These are phyloP conservation scores for Drosophila subpulchrella DNA, from an alignment of 1,140 invertebrate genomes.

Conservation along the genomic window DNA sequence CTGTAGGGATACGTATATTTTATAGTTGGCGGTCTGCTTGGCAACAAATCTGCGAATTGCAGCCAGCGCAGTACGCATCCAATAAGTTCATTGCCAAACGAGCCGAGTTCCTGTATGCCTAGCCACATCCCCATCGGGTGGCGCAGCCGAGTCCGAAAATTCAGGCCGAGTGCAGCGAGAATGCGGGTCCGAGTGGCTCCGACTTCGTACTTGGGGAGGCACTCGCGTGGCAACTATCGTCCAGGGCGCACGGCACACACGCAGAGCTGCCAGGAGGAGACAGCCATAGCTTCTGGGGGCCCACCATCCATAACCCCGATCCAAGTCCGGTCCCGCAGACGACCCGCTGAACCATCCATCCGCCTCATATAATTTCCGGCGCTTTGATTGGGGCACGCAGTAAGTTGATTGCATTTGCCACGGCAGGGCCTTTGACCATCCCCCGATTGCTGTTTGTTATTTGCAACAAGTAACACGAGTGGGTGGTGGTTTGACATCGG, in stretches of 20 bases:
- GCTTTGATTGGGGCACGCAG: conserved; percentile 19
- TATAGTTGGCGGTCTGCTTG: conserved; percentile 3
- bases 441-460: not conserved
- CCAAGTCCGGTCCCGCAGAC: not conserved
- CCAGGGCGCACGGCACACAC: conserved; percentile 32
- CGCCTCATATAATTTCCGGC: conserved; percentile 12
- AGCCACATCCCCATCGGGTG: conserved; percentile 2
- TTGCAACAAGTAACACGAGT: conserved; percentile 44
- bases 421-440: not conserved
- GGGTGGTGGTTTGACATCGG: not conserved
- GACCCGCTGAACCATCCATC: not conserved
- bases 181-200: conserved; percentile 4
- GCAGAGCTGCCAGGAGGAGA: conserved; percentile 3
- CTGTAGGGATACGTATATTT: not conserved
- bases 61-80: conserved; percentile 27
- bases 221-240: conserved; percentile 73
- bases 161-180: conserved; percentile 14
- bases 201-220: conserved; percentile 29
- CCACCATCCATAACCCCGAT: not conserved
- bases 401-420: conserved; percentile 21
- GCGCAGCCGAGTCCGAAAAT: not conserved
- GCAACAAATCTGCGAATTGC: conserved; percentile 23
- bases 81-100: conserved; percentile 54
- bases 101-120: conserved; percentile 3
- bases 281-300: conserved; percentile 10